Base-by-base conservation (phyloP, 2,888 invertebrate species). In the Spisula solida region DNA sequence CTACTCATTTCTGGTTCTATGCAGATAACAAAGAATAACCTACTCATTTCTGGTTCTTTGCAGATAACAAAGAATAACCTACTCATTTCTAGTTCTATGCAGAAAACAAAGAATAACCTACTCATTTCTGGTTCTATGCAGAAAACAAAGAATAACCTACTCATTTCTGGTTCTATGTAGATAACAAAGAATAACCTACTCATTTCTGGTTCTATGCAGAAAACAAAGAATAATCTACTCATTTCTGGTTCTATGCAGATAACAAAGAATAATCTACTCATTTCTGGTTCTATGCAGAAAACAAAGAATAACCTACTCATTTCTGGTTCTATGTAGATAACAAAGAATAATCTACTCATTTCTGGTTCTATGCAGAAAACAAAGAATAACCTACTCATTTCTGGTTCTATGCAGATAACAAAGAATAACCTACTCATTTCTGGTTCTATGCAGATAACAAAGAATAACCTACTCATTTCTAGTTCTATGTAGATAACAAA, bases 1-100 rank as follows among this genome's bases (percentile, higher is more conserved):
- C 94, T 92, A 96, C 96, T 96, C 96, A 79, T 94, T 85, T 91
- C 94, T 96, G 18, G 94, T 95, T 78, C 94, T 92, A 8, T 94
- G 93, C 41, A 97, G 89, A n/a, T n/a, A 51, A 51, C 51, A 51
- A 5, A 10, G 1, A 31, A 51, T 0, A 25, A 94, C 96, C 94
- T 92, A 96, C 96, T 96, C 96, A 79, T 94, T 85, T 91, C 94
- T 96, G 18, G 94, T 95, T 78, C 94, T 92, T 6, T 94, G 93
- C 41, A 97, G 89, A n/a, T n/a, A 51, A 51, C 51, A 51, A 5
- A 10, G 1, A 31, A 51, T 0, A 25, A 94, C 96, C 94, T 92
- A 96, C 96, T 96, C 96, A 79, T 94, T 85, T 91, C 94, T 96
- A 20, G 94, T 95, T 78, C 94, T 92, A 8, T 94, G 93, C 41